A percentile compares a stretch with the other conserved stretches of the same genome.
These are phyloP conservation scores for Nyctibius bracteatus DNA, from an alignment of 2,113 vertebrate genomes.

Conservation along the genomic window DNA sequence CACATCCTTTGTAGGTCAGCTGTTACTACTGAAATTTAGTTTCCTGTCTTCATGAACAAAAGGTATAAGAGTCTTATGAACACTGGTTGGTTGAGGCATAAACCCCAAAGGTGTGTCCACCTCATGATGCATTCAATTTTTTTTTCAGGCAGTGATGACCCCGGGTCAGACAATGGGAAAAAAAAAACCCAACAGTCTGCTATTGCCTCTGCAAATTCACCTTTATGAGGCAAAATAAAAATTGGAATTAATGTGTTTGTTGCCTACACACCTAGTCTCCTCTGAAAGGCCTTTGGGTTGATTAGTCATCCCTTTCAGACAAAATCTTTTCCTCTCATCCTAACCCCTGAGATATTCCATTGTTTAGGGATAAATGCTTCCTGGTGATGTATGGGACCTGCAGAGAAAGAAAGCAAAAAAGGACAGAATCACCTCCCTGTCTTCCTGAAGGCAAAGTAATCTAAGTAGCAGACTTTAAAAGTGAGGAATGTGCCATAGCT, in stretches of 20 bases:
- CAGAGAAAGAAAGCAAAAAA: not conserved
- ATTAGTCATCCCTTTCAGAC: constrained; percentile 16
- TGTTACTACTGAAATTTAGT: not conserved
- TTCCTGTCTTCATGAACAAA: not conserved
- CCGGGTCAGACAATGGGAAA: not conserved
- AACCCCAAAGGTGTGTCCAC: constrained; percentile 34
- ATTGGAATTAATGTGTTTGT: not conserved
- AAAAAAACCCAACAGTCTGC: not conserved
- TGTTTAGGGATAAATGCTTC: constrained; percentile 19
- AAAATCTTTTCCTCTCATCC: not conserved
- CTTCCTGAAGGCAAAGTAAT: not conserved
- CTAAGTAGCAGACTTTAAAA: not conserved
- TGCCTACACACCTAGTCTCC: not conserved
- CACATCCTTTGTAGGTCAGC: not conserved
- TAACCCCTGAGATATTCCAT: not conserved
- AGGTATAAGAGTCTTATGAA: not conserved
- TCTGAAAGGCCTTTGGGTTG: constrained; percentile 5
- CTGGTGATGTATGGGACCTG: not conserved
- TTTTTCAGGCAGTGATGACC: not conserved
- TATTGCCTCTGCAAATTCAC: constrained; percentile 1
- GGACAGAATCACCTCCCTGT: not conserved
- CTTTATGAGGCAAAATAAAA: not conserved
- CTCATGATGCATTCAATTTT: not conserved
- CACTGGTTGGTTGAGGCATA: constrained; percentile 28
- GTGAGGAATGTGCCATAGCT: not conserved